Evolutionary conservation across 2,797 vertebrate genomes (phyloP).

Genomic region (Sebastes kiyomatsui): DNA sequence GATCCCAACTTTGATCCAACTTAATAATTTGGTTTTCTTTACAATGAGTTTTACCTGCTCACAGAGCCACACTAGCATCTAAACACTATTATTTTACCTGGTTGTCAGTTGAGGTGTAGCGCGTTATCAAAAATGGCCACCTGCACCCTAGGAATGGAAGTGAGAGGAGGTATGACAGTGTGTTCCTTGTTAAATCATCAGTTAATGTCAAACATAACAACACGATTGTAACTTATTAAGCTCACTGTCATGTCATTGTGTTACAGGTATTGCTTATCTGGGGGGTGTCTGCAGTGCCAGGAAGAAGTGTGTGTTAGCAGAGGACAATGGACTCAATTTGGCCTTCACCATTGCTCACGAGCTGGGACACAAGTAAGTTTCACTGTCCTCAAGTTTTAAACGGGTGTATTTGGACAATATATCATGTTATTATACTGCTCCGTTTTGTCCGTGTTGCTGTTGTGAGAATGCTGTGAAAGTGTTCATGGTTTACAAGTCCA

Average conservation of each 20-base stretch:
- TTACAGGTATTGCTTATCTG: slow-evolving; percentile 94
- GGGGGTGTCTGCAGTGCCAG: slow-evolving; percentile 94
- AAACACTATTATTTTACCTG: not conserved
- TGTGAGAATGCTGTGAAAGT: not conserved
- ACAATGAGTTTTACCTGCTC: not conserved
- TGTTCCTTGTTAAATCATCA: not conserved
- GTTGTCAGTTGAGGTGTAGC: not conserved
- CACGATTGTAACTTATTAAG: not conserved
- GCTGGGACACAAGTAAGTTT: slow-evolving; percentile 96
- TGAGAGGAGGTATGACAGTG: not conserved
- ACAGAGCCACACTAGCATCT: not conserved
- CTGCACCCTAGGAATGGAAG: not conserved
- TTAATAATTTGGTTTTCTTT: not conserved
- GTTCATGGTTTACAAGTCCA: not conserved
- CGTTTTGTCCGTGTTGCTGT: too few relatives aligned
- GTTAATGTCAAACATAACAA: not conserved
- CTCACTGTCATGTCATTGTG: slow-evolving; percentile 31
- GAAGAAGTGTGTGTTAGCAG: slow-evolving; percentile 95
- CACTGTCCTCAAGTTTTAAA: not conserved
- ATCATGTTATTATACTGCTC: not conserved
- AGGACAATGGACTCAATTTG: slow-evolving; percentile 97
- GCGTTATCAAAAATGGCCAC: not conserved
- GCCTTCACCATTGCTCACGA: slow-evolving; percentile 98
- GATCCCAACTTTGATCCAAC: too few relatives aligned
- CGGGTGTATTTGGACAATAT: not conserved